Evolutionary conservation across 2,113 vertebrate species (phyloP).

Genomic region (Lepisosteus osseus): DNA sequence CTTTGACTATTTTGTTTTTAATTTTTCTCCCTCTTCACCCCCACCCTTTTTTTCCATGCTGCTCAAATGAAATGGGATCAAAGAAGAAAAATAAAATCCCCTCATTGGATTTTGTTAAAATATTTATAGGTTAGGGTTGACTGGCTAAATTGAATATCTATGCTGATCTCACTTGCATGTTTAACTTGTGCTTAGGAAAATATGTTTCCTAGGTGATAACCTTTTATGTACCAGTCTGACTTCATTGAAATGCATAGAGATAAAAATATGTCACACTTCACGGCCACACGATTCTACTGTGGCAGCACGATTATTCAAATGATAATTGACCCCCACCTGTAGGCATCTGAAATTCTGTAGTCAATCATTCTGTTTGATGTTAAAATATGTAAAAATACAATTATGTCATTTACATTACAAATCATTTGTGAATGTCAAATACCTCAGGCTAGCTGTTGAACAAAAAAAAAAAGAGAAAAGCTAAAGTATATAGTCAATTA

Average conservation of each 20-base stretch:
- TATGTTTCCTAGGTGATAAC: conserved; percentile 99
- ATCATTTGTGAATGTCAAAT: conserved; percentile 93
- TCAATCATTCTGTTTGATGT: conserved; percentile 96
- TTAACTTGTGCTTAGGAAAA: conserved; percentile 99
- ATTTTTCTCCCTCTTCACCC: conserved; percentile 68
- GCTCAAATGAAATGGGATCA: conserved; percentile 97
- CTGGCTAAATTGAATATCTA: conserved; percentile 99
- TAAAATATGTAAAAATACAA: conserved; percentile 90
- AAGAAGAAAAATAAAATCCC: conserved; percentile 75
- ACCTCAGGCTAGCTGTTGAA: conserved; percentile 73
- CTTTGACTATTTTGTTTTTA: conserved; percentile 86
- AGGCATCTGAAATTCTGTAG: conserved; percentile 89
- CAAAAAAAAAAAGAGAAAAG: conserved; percentile 65
- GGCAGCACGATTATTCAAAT: conserved; percentile 95
- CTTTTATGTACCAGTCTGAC: conserved; percentile 99
- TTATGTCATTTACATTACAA: conserved; percentile 98
- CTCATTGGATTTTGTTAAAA: conserved; percentile 99
- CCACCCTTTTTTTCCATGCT: conserved; percentile 77
- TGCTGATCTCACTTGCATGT: conserved; percentile 98
- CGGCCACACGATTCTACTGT: conserved; percentile 81
- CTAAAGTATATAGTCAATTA: conserved; percentile 88
- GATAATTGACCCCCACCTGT: conserved; percentile 99
- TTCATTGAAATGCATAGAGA: conserved; percentile 99
- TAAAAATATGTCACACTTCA: conserved; percentile 99
- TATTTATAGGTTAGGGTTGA: conserved; percentile 99